Base-by-base conservation (phyloP, 1,140 invertebrate genomes). In the Drosophila tsacasi region DNA sequence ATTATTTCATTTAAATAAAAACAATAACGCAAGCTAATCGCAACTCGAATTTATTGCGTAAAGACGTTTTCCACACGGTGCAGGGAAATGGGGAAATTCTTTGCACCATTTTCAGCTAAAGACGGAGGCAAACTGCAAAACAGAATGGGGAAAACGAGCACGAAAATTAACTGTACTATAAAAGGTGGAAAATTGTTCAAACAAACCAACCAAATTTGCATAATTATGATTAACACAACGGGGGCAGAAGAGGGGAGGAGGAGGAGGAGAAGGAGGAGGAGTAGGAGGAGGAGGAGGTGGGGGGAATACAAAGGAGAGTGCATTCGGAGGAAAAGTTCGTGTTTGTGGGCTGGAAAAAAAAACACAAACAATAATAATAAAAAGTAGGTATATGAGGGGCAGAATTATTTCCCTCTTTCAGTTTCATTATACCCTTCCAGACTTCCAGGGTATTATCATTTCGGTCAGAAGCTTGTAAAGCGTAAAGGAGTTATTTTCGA, bases 151-250 rank as follows among this genome's bases (percentile, higher is more conserved):
- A 62, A 83, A 79, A 90, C 84, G 60, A 89, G 84, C 84, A 86
- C 87, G 79, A 91, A 90, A 90, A 91, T 90, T 91, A 90, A 90
- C 87, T 90, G 86, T 91, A 87, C 87, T 91, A 91, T 90, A 90
- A 90, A 90, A 90, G 86, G 86, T 90, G 86, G 86, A 90, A 90
- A 90, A 90, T 87, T 91, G 87, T 91, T 89, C 86, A 91, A 90
- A 90, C 86, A 91, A 78, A 90, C 85, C 82, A 86, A 91, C 82
- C 63, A 66, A 81, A 91, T 91, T 91, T 87, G 80, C 87, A 91
- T 91, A 91, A 91, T 91, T 91, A 91, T 91, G 87, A 91, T 91
- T 91, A 91, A 91, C 83, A 81, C 76, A 67, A 49, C 47, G 62
- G 32, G 23, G 35, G 35, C 25, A 17, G 47, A 2, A n/a, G 7